Base-by-base conservation (phyloP, 2,113 vertebrate genomes). In the Xiphophorus hellerii region DNA sequence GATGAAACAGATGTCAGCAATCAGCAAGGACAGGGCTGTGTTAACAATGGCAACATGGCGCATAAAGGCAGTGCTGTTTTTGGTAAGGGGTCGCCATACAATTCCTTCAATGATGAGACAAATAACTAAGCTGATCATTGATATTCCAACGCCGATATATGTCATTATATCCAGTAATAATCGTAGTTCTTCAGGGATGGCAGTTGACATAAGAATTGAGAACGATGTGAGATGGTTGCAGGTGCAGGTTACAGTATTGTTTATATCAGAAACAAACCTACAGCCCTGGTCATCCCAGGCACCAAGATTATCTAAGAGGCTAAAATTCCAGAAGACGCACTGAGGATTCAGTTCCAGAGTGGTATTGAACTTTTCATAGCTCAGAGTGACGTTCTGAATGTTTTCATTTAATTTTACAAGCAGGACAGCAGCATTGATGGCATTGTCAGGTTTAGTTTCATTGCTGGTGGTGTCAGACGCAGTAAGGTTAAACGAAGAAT, bases 1-100 rank as follows among this genome's bases (percentile, higher is more conserved):
- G 28, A 98, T 94, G 83, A 98, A 98, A 84, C 96, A 95, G 42
- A 96, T 82, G 2, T 98, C 92, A 0, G 97, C 96, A 0, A 93
- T 39, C 8, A 98, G 77, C 14, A 98, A 94, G 0, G 95, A 96
- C 0, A 92, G 6, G 0, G 96, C 96, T 0, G 96, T 96, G 88
- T 98, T 98, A 71, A 97, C 90, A 3, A 96, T 92, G 66, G 93
- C 94, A 11, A 97, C 90, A 0, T 98, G 97, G 2, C 96, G 95
- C 92, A 96, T 95, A 80, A 93, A 96, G 5, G 96, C 92, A 3
- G 95, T 96, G 42, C 94, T 94, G 0, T 95, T 96, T 70, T 86
- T 92, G 0, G 92, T 95, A 1, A 97, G 76, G 0, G 86, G 88
- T 5, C 90, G 95, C 97, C 97, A 98, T 5, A 96, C 93, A 0